Evolutionary conservation across 2,888 invertebrate species (phyloP), one percentile per base, ranked within the genome.

Genomic region (Criorhina ranunculi): DNA sequence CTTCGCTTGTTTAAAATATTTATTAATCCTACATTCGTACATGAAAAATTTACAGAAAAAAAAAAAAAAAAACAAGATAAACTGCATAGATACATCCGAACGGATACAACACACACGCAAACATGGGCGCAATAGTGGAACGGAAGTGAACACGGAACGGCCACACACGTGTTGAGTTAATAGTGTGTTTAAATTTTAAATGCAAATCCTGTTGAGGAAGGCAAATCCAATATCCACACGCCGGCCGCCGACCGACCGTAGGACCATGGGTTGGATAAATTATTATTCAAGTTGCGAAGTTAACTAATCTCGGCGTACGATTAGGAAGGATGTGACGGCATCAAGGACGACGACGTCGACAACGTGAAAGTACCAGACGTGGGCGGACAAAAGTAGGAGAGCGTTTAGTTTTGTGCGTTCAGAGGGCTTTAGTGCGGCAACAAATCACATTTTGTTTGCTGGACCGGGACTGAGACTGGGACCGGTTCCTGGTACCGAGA

Each of bases 131-230:
- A 29, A 6, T 29, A 1, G 40, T 7, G 51, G 4, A 15, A 11
- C 53, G 51, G n/a, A 33, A 24, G 24, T 24, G 24, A 24, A 53
- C 53, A 42, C 29, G 31, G 46, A 49, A 46, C n/a, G 17, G 42
- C 42, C 44, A 59, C 73, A 67, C 83, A 78, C 83, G 78, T 83
- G 83, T 78, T 83, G 67, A 83, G 78, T 83, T 83, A 83, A 83
- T 83, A 83, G 78, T 62, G 67, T 83, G 62, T 83, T 83, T 83
- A 78, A 83, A 83, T 49, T 78, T 78, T 78, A 83, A 83, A 83
- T 78, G 78, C 35, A 83, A 83, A 83, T 76, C 57, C 62, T 73
- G 67, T 64, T 62, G 62, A 67, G 53, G 31, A 67, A 62, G 72
- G 67, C 62, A 42, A 60, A 37, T 40, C 37, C 57, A 42, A 55